Conservation (phyloP, 1,140 invertebrate species). For the Orius insidiosus region DNA sequence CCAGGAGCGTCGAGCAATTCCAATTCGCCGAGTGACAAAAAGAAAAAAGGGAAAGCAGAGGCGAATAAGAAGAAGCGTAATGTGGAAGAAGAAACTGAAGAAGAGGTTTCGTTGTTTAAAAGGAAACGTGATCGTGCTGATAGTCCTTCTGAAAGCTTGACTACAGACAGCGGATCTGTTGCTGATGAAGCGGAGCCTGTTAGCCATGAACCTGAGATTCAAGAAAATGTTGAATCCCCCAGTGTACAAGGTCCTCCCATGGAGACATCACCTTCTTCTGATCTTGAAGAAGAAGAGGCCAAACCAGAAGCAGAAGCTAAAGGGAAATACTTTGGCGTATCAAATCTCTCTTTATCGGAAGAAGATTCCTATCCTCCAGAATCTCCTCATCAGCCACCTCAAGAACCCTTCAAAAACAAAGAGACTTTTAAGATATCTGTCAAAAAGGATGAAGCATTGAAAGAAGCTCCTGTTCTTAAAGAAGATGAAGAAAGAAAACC, state of each 20-base stretch:
- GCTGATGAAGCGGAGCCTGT: conserved; percentile 49
- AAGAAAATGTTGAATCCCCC: conserved; percentile 9
- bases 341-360: conserved; percentile 16
- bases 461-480: background rate
- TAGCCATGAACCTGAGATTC: conserved; percentile 18
- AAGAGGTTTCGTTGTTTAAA: conserved; percentile 32
- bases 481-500: conserved; percentile 14
- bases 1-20: conserved; percentile 26
- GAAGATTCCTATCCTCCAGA: conserved; percentile 11
- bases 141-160: conserved; percentile 62
- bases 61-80: conserved; percentile 38
- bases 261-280: background rate
- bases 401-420: background rate
- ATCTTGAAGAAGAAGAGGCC: conserved; percentile 3
- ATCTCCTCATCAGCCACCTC: conserved; percentile 3
- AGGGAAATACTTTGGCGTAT: conserved; percentile 8
- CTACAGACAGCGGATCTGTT: conserved; percentile 45
- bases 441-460: background rate
- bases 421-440: background rate
- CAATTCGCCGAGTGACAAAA: conserved; percentile 28
- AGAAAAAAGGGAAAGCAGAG: conserved; percentile 23
- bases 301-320: conserved; percentile 3
- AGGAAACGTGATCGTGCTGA: conserved; percentile 52
- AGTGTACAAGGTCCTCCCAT: conserved; percentile 7
- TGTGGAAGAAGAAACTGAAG: conserved; percentile 41